Conservation (phyloP, 2,888 invertebrate species). For the Eristalis tenax region DNA sequence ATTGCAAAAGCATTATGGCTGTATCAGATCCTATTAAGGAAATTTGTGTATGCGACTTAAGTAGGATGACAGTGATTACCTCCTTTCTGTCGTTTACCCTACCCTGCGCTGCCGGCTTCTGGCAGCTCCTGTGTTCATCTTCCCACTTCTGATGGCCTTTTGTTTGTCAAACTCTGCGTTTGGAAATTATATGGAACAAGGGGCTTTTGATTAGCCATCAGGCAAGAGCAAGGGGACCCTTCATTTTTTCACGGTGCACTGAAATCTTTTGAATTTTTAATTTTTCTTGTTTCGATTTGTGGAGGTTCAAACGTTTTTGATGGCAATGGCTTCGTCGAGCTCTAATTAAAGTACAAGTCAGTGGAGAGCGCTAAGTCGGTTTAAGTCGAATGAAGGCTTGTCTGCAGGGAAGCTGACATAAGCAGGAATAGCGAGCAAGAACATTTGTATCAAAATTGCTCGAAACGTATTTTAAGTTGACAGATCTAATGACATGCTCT, state of each 20-base stretch:
- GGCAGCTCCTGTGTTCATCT: not conserved
- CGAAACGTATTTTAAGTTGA: slow-evolving; percentile 2
- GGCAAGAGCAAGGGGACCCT: slow-evolving; percentile 5
- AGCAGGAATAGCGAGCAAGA: slow-evolving; percentile 28
- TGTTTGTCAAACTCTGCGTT: slow-evolving; percentile 20
- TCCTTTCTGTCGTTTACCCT: slow-evolving; percentile 26
- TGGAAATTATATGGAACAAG: slow-evolving; percentile 29
- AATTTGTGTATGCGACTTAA: slow-evolving; percentile 55
- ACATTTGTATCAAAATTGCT: slow-evolving; percentile 4
- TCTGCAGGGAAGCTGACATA: slow-evolving; percentile 17
- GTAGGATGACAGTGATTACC: slow-evolving; percentile 66
- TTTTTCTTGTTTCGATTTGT: not conserved
- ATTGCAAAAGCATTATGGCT: slow-evolving; percentile 54
- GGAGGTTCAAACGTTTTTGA: slow-evolving; percentile 24
- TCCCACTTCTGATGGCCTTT: not conserved
- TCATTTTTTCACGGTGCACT: slow-evolving; percentile 5
- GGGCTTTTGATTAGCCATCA: slow-evolving; percentile 45
- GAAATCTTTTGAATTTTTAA: not conserved
- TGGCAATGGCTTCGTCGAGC: slow-evolving; percentile 17
- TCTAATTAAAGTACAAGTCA: slow-evolving; percentile 19
- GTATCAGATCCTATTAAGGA: slow-evolving; percentile 65
- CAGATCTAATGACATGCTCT: not conserved
- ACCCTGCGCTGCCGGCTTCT: not conserved
- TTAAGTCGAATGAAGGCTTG: not conserved
- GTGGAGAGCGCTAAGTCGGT: not conserved